These are phyloP conservation scores for Ennomos fuscantarius DNA, from an alignment of 2,888 invertebrate genomes.

Conservation along the genomic window DNA sequence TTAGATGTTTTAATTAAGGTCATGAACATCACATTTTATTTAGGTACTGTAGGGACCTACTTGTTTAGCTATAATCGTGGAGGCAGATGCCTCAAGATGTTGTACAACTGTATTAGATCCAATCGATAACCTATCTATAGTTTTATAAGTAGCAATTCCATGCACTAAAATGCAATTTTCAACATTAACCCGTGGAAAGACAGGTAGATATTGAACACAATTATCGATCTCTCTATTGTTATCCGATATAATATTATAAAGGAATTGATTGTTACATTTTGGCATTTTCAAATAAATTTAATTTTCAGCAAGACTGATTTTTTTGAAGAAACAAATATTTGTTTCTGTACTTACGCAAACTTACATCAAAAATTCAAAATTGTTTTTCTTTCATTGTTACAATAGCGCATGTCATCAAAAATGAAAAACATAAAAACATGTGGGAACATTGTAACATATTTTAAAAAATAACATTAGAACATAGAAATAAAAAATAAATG, in stretches of 20 bases:
- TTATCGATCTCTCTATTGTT: neutral
- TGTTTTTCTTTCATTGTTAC: slow-evolving; percentile 37
- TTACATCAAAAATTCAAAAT: slow-evolving; percentile 25
- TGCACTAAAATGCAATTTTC: slow-evolving; percentile 25
- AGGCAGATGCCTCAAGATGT: slow-evolving; percentile 23
- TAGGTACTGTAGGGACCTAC: slow-evolving; percentile 20
- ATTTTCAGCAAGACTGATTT: slow-evolving; percentile 63
- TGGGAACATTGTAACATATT: slow-evolving; percentile 85
- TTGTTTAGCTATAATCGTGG: slow-evolving; percentile 20
- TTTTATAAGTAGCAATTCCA: slow-evolving; percentile 21
- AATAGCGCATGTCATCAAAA: slow-evolving; percentile 47
- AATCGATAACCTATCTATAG: slow-evolving; percentile 13
- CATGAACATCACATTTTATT: slow-evolving; percentile 31
- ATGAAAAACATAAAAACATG: slow-evolving; percentile 73
- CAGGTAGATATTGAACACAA: neutral
- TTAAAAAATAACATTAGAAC: slow-evolving; percentile 81
- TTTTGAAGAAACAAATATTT: slow-evolving; percentile 36
- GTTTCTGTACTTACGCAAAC: slow-evolving; percentile 4
- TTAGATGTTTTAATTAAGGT: slow-evolving; percentile 39
- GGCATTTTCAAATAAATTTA: slow-evolving; percentile 21
- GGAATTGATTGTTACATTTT: slow-evolving; percentile 32
- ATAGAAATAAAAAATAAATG: slow-evolving; percentile 74
- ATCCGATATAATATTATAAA: slow-evolving; percentile 9
- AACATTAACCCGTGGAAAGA: slow-evolving; percentile 5
- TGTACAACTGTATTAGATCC: slow-evolving; percentile 15